Conservation (phyloP, 2,113 vertebrate genomes). For the Phodopus roborovskii region DNA sequence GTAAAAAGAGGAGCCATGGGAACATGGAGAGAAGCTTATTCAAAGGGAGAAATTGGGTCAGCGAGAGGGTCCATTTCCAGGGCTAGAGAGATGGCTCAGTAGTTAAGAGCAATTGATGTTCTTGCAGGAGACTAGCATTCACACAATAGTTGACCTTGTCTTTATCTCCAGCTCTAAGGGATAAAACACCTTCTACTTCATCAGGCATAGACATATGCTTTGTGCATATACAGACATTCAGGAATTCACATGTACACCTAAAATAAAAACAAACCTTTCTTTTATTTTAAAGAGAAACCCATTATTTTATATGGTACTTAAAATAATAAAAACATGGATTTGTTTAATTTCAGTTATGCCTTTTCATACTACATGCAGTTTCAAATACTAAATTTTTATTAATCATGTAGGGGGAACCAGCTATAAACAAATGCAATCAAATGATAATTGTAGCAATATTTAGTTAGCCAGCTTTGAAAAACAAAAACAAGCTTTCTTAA, state of each 20-base stretch:
- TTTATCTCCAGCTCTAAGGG: neutral
- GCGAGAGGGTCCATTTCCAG: neutral
- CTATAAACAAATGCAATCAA: neutral
- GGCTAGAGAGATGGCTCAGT: neutral
- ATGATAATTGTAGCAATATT: neutral
- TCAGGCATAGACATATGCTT: too few species aligned
- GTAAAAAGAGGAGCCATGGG: neutral
- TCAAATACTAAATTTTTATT: neutral
- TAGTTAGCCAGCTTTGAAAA: neutral
- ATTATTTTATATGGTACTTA: neutral
- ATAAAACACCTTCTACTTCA: neutral
- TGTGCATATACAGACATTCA: neutral
- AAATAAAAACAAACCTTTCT: neutral
- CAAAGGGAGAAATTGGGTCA: neutral
- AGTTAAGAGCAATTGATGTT: neutral
- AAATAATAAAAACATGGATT: neutral
- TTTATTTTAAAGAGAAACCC: neutral
- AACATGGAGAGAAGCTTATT: neutral
- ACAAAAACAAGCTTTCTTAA: neutral
- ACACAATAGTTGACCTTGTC: neutral
- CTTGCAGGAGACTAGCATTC: neutral
- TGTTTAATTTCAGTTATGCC: neutral
- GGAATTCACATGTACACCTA: neutral
- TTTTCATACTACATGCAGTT: neutral
- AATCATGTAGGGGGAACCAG: neutral